These are phyloP conservation scores for Notarius quadriscutis DNA, from an alignment of 2,113 vertebrate species.

Conservation along the genomic window DNA sequence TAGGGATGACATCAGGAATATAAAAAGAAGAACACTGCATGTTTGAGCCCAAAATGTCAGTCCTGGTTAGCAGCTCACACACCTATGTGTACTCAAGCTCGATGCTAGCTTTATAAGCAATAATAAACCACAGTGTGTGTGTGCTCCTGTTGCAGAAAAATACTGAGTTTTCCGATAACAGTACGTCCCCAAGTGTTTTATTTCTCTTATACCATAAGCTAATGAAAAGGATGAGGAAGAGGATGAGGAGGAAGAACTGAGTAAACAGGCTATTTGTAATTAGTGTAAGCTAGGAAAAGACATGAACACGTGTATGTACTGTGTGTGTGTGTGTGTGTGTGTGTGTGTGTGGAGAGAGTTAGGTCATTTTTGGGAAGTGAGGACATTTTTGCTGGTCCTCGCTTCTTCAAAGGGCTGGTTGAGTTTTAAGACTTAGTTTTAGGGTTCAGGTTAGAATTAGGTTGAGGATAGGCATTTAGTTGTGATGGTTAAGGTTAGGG, in stretches of 20 bases:
- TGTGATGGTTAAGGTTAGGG: too few relatives aligned
- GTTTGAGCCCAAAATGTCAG: not conserved
- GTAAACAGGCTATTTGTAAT: not conserved
- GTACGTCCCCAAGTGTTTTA: not conserved
- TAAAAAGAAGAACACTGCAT: not conserved
- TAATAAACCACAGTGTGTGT: not conserved
- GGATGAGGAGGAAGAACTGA: not conserved
- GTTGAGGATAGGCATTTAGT: too few relatives aligned
- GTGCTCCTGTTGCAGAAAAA: not conserved
- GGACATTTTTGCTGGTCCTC: too few relatives aligned
- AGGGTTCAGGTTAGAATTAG: too few relatives aligned
- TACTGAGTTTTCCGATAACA: not conserved
- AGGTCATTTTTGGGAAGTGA: too few relatives aligned
- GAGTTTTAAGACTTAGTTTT: too few relatives aligned
- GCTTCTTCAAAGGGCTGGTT: too few relatives aligned
- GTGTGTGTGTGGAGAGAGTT: not conserved
- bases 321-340: constrained; percentile 14
- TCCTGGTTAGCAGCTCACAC: not conserved
- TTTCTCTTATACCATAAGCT: not conserved
- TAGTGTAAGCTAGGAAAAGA: not conserved
- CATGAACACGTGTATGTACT: not conserved
- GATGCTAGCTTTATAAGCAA: not conserved
- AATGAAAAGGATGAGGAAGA: not conserved
- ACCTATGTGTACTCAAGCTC: not conserved
- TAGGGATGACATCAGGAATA: not conserved